phyloP scores from a whole-genome alignment of 1,140 invertebrate genomes.

The Hycleus phaleratus region DNA sequence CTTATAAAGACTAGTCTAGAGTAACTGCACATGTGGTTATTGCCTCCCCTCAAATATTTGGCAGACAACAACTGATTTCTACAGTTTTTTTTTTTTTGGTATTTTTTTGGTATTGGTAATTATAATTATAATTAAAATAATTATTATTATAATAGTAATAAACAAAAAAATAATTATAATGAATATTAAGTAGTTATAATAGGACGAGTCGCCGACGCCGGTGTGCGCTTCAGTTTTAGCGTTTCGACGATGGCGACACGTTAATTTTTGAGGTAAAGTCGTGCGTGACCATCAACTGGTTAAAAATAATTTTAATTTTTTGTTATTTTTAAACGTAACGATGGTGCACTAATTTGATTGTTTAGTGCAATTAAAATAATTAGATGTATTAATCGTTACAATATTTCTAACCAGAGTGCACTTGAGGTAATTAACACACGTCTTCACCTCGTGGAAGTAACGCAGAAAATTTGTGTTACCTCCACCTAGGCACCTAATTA shows the following conservation, averaged over 20 bases:
- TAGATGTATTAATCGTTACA: too few species aligned
- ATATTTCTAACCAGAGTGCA: constrained; percentile 17
- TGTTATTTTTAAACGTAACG: constrained; percentile 4
- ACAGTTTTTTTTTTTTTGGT: constrained; percentile 15
- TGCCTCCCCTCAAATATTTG: constrained; percentile 33
- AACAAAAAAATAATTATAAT: not conserved
- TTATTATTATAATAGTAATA: too few species aligned
- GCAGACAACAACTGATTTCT: constrained; percentile 34
- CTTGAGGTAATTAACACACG: constrained; percentile 9
- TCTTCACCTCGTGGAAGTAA: constrained; percentile 22
- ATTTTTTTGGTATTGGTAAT: not conserved
- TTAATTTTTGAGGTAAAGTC: constrained; percentile 5
- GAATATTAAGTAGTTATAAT: constrained; percentile 3
- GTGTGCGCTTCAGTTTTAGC: constrained; percentile 12
- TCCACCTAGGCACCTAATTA: constrained; percentile 39
- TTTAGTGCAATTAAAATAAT: not conserved
- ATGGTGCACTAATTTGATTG: constrained; percentile 3
- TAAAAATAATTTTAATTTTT: too few species aligned
- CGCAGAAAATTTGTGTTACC: constrained; percentile 9
- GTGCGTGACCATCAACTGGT: constrained; percentile 14
- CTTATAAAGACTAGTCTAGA: constrained; percentile 18
- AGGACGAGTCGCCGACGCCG: constrained; percentile 10
- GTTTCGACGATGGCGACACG: constrained; percentile 6
- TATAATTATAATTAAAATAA: not conserved
- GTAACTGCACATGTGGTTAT: constrained; percentile 20